Base-by-base conservation (phyloP, 2,797 vertebrate genomes). In the Eidolon dupreanum region DNA sequence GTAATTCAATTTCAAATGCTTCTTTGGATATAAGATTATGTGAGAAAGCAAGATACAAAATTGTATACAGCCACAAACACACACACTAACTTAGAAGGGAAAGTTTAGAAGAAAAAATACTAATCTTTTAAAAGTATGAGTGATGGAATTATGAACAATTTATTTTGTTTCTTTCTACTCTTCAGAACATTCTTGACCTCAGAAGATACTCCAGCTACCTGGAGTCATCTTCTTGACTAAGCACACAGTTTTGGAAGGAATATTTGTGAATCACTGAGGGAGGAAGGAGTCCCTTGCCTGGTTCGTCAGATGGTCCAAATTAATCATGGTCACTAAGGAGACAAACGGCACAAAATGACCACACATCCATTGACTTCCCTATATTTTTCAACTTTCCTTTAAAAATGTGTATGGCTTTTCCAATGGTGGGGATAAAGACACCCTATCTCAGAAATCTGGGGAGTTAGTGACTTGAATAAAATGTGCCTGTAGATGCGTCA, bases 261-360 rank as follows among this genome's bases (percentile, higher is more conserved):
- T 6, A 4, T 8, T 3, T 5, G 36, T 6, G 41, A 68, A 31
- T 20, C 57, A 66, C 84, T 31, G 46, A 28, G 17, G n/a, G 89
- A 24, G 68, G 33, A 41, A 68, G 33, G 51, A 41, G 36, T 0
- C 36, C 38, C 73, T 49, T 36, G 90, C 55, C 91, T 88, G 83
- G 33, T 36, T 86, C 51, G 24, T 53, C 88, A 90, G 94, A 78
- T 68, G 83, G 46, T 57, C 59, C 94, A n/a, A 31, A 96, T 94
- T 71, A 94, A 87, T 75, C 90, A 83, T 49, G 55, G 65, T 85
- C 84, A 41, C 70, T 57, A 66, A 36, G 75, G 81, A 70, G 70
- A n/a, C 36, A 57, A 43, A 24, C 26, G 20, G 55, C 81, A 91
- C 24, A 20, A 26, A 12, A 12, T 15, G 49, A 71, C 65, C 53